Base-by-base conservation (phyloP, 1,140 invertebrate species). In the Chionoecetes opilio region DNA sequence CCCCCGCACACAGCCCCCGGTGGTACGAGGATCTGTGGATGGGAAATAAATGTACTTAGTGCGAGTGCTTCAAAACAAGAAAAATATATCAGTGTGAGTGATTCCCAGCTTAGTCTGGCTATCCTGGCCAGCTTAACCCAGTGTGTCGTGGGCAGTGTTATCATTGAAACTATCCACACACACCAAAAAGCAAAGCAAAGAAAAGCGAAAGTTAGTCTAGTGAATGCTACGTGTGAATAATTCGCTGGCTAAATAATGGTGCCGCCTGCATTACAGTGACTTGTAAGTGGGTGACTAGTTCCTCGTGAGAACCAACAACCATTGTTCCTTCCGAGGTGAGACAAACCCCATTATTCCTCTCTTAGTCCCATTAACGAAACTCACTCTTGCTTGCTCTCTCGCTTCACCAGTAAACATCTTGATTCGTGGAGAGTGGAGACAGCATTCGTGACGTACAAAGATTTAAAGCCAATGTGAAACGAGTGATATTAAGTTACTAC, bases 261-360 rank as follows among this genome's bases (percentile, higher is more conserved):
- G 63, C 63, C n/a, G 63, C 21, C 41, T 90, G 29, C 11, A 53
- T n/a, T n/a, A 90, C 29, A 90, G 38, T 90, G 88, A 90, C 88
- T 53, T 11, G 46, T n/a, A 53, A 63, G 89, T 91, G 31, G 8
- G 3, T 75, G 89, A 38, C 0, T 86, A 0, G 46, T 91, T 75
- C 17, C 89, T 91, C 46, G 89, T 91, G 46, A 75, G 41, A 91
- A 91, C 53, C 26, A 17, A 34, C 8, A 88, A 41, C 89, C 29
- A 91, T 75, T 91, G 29, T 91, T 82, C 89, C 89, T 75, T 32
- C 89, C 32, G 35, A 29, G 34, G 82, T 34, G 26, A 75, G 63
- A 75, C 63, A 75, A 75, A 8, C 8, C 63, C 63, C n/a, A 0
- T n/a, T n/a, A 11, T n/a, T 21, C 63, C 63, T 75, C 21, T 21